These are phyloP conservation scores for Watsonalla binaria DNA, from an alignment of 2,888 invertebrate genomes.

Conservation along the genomic window DNA sequence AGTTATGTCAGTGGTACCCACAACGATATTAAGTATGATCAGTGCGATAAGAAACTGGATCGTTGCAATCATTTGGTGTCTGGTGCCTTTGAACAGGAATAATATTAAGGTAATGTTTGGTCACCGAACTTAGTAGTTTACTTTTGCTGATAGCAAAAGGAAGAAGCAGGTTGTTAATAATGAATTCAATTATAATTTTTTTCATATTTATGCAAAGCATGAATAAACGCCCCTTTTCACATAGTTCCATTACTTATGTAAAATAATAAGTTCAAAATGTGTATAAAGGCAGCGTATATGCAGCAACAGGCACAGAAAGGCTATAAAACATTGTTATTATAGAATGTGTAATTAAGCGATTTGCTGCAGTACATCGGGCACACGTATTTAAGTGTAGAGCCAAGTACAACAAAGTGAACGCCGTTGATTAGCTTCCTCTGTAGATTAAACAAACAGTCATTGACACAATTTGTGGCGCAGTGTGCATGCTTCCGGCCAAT, in stretches of 20 bases:
- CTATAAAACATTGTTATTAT: slow-evolving; percentile 31
- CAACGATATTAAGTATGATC: neutral
- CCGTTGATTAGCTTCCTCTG: slow-evolving; percentile 46
- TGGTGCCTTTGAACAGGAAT: neutral
- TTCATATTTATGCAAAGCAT: no score
- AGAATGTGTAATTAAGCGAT: slow-evolving; percentile 33
- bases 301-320: slow-evolving; percentile 5
- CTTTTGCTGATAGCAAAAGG: no score
- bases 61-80: neutral
- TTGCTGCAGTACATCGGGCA: slow-evolving; percentile 25
- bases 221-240: no score
- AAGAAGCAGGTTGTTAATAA: no score
- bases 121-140: no score
- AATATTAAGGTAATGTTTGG: neutral
- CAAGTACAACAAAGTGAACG: slow-evolving; percentile 23
- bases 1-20: neutral
- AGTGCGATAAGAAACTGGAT: neutral
- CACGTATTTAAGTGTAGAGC: slow-evolving; percentile 19
- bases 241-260: no score
- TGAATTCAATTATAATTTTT: no score
- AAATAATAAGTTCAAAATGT: no score
- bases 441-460: slow-evolving; percentile 54
- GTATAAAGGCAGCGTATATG: neutral
- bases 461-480: slow-evolving; percentile 57
- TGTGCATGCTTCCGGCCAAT: slow-evolving; percentile 67